These are phyloP conservation scores for Pararge aegeria DNA, from an alignment of 1,140 invertebrate species.

Conservation along the genomic window DNA sequence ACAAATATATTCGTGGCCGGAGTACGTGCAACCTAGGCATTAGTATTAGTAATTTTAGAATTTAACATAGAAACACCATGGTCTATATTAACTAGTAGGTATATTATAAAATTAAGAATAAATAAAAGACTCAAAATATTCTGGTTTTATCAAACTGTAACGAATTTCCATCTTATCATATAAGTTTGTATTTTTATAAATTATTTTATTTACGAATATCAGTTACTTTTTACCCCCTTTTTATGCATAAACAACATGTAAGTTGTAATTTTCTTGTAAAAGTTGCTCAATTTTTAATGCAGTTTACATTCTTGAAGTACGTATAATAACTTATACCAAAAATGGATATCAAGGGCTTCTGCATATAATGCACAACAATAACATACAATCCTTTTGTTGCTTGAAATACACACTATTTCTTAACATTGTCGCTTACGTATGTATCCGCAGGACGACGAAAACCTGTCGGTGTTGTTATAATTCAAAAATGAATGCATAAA, in stretches of 20 bases:
- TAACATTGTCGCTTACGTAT: neutral
- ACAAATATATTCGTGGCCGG: conserved; percentile 54
- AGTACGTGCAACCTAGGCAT: conserved; percentile 48
- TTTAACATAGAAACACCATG: conserved; percentile 6
- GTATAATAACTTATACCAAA: neutral
- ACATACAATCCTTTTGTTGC: neutral
- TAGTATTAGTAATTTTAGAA: conserved; percentile 27
- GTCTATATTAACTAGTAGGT: neutral
- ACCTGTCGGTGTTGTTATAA: neutral
- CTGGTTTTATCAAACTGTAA: neutral
- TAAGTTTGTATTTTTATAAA: neutral
- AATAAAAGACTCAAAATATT: neutral
- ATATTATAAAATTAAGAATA: neutral
- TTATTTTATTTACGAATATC: neutral
- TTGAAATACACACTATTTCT: neutral
- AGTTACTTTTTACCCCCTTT: too few species aligned
- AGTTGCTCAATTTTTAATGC: neutral
- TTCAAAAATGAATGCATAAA: neutral
- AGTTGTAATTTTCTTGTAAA: neutral
- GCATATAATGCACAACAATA: neutral
- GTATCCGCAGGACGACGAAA: neutral
- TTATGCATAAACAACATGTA: neutral
- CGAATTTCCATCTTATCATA: neutral
- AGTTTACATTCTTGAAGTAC: neutral
- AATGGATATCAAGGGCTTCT: neutral